Evolutionary conservation across 1,140 invertebrate species (phyloP).

Genomic region (Drosophila ogumai): DNA sequence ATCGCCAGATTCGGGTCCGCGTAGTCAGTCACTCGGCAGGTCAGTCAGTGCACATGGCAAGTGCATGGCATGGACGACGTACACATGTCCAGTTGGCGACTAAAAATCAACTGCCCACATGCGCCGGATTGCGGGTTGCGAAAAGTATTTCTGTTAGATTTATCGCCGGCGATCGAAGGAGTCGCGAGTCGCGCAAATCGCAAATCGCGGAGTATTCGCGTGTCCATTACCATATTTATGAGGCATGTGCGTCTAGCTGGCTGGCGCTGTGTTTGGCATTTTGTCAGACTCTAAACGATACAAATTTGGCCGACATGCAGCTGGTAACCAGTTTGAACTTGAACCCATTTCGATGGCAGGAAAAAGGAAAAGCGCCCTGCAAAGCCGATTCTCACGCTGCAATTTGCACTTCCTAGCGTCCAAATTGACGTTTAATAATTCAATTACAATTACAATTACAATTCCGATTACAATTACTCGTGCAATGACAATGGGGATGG

Average conservation of each 20-base stretch:
- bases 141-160: conserved; percentile 78
- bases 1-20: conserved; percentile 13
- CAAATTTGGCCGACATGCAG: conserved; percentile 60
- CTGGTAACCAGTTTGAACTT: conserved; percentile 69
- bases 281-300: conserved; percentile 73
- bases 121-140: conserved; percentile 49
- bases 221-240: conserved; percentile 77
- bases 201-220: conserved; percentile 14
- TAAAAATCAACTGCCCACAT: conserved; percentile 64
- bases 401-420: conserved; percentile 74
- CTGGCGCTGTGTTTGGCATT: conserved; percentile 65
- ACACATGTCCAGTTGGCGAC: conserved; percentile 69
- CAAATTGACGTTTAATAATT: conserved; percentile 79
- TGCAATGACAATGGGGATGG: conserved; percentile 42
- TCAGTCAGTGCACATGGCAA: conserved; percentile 69
- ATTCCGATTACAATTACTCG: conserved; percentile 19
- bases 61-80: conserved; percentile 60
- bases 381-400: conserved; percentile 69
- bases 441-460: conserved; percentile 53
- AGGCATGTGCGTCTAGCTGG: conserved; percentile 41
- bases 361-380: conserved; percentile 68
- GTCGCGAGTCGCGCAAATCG: conserved; percentile 1
- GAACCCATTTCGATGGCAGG: conserved; percentile 66
- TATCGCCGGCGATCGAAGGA: conserved; percentile 48
- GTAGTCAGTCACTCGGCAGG: conserved; percentile 54